A percentile compares a stretch with the other conserved stretches of the same genome.
These are phyloP conservation scores for Gadus macrocephalus DNA, from an alignment of 2,113 vertebrate species.

Conservation along the genomic window DNA sequence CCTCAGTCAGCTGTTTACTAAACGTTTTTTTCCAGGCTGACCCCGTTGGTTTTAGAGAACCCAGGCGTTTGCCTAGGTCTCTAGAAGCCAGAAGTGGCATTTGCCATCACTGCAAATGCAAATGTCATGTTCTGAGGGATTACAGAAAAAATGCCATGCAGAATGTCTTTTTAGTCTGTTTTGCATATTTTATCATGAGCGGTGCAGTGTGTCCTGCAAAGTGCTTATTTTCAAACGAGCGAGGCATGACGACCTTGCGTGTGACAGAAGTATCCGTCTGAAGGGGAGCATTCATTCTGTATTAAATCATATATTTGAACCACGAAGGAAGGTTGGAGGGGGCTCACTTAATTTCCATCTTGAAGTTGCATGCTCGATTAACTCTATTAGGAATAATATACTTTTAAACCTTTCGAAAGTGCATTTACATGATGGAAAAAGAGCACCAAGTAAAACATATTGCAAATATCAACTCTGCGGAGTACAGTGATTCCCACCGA, in stretches of 20 bases:
- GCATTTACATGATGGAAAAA: too few species aligned
- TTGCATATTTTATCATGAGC: conserved; percentile 34
- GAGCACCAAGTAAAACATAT: too few species aligned
- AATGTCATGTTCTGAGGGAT: conserved; percentile 35
- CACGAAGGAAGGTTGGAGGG: too few species aligned
- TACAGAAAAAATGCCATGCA: background rate
- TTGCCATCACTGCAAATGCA: conserved; percentile 31
- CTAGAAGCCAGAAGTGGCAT: conserved; percentile 28
- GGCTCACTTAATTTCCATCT: too few species aligned
- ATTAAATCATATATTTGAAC: background rate
- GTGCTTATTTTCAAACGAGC: conserved; percentile 25
- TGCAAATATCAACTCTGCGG: too few species aligned
- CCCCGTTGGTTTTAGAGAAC: conserved; percentile 17
- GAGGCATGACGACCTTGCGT: conserved; percentile 10
- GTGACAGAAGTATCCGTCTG: background rate
- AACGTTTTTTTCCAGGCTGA: conserved; percentile 35
- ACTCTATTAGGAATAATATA: too few species aligned
- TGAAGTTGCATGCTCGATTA: too few species aligned
- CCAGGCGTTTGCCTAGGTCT: conserved; percentile 21
- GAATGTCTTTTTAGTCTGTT: conserved; percentile 34
- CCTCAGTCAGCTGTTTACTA: conserved; percentile 29
- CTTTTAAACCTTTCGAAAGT: too few species aligned
- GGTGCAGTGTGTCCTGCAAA: conserved; percentile 3
- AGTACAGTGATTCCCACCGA: too few species aligned
- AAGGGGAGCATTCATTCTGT: background rate